These are phyloP conservation scores for Piscicola geometra DNA, from an alignment of 2,888 invertebrate genomes.

Conservation along the genomic window DNA sequence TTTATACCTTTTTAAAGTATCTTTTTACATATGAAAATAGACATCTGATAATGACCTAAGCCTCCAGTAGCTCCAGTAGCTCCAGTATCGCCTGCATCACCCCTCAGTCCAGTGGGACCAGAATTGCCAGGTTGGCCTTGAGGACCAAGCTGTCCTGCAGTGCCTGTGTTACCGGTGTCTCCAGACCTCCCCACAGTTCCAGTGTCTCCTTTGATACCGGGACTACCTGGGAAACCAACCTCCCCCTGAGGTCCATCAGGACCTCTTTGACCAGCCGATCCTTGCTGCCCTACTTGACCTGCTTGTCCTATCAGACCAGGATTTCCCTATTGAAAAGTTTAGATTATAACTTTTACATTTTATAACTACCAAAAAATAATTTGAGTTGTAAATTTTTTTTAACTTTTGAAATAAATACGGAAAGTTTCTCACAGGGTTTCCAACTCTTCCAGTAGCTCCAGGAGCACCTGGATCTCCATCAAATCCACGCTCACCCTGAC, in stretches of 20 bases:
- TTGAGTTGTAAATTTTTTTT: too few relatives aligned
- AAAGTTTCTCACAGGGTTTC: neutral
- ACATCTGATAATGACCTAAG: too few relatives aligned
- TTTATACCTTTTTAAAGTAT: too few relatives aligned
- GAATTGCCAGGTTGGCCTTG: neutral
- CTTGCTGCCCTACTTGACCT: neutral
- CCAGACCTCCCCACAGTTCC: slow-evolving; percentile 15
- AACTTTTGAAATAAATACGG: too few relatives aligned
- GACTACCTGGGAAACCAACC: neutral
- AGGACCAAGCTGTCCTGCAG: neutral
- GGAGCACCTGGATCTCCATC: slow-evolving; percentile 29
- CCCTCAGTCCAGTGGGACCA: neutral
- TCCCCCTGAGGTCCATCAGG: slow-evolving; percentile 7
- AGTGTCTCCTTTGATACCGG: slow-evolving; percentile 15
- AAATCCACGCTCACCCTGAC: slow-evolving; percentile 12
- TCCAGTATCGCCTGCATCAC: slow-evolving; percentile 17
- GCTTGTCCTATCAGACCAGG: slow-evolving; percentile 19
- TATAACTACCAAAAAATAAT: too few relatives aligned
- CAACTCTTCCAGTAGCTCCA: slow-evolving; percentile 16
- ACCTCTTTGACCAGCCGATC: neutral
- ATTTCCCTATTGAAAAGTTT: neutral
- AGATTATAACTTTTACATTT: too few relatives aligned
- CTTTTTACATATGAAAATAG: too few relatives aligned
- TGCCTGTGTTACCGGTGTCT: slow-evolving; percentile 12
- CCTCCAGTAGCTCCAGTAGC: slow-evolving; percentile 12